These are phyloP conservation scores for Aix galericulata DNA, from an alignment of 2,113 vertebrate species.

Conservation along the genomic window DNA sequence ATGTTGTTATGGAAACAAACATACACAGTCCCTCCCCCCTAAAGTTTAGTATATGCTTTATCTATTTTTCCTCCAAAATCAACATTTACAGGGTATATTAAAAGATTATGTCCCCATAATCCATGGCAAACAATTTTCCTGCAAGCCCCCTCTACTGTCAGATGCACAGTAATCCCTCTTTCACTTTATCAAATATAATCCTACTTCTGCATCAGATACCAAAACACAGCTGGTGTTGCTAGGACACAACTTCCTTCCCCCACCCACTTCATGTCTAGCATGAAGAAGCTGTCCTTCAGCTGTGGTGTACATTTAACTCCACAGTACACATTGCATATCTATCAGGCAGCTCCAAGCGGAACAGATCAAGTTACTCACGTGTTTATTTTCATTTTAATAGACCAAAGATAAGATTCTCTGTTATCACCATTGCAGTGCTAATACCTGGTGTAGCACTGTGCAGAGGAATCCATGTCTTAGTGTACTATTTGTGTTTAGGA, in stretches of 20 bases:
- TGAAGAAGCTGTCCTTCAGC: background rate
- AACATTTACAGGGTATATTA: constrained; percentile 44
- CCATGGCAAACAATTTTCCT: constrained; percentile 33
- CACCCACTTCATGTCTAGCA: background rate
- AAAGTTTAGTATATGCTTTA: background rate
- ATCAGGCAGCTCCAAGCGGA: background rate
- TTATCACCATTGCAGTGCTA: background rate
- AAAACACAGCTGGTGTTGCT: constrained; percentile 22
- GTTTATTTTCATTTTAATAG: background rate
- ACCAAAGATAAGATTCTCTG: background rate
- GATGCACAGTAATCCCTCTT: constrained; percentile 55
- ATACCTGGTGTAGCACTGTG: background rate
- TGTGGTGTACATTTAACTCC: background rate
- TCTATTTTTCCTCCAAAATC: constrained; percentile 20
- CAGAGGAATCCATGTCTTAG: background rate
- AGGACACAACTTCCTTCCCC: background rate
- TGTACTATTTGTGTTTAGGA: background rate
- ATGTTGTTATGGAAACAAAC: background rate
- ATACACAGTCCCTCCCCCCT: background rate
- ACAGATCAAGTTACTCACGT: background rate
- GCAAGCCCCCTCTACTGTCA: constrained; percentile 41
- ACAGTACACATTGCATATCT: background rate
- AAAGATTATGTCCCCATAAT: constrained; percentile 51
- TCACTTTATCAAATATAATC: constrained; percentile 44
- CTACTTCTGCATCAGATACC: constrained; percentile 20